Conservation (phyloP, 1,140 invertebrate species). For the Eufriesea mexicana region DNA sequence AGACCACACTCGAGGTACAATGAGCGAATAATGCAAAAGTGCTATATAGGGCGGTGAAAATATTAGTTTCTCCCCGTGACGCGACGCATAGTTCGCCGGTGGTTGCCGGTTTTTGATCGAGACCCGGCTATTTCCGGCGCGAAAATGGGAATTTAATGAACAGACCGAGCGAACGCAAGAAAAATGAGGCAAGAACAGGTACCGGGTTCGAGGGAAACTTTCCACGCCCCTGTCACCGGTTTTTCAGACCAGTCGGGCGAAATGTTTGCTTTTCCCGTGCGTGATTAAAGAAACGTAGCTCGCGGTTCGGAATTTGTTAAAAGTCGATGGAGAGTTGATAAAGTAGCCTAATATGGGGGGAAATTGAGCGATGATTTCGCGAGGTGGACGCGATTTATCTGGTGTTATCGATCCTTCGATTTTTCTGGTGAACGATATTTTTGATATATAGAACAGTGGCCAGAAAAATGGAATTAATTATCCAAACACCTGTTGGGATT, state of each 20-base stretch:
- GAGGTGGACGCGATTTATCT: background rate
- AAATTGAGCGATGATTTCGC: too few species aligned
- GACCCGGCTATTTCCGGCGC: background rate
- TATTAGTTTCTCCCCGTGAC: background rate
- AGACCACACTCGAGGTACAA: background rate
- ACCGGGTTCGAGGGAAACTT: background rate
- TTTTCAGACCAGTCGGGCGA: background rate
- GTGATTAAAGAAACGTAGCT: background rate
- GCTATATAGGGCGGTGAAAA: background rate
- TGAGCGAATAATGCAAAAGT: background rate
- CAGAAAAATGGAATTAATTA: too few species aligned
- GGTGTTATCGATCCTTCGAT: too few species aligned
- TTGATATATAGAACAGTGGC: too few species aligned
- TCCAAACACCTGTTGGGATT: too few species aligned
- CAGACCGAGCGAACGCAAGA: conserved; percentile 1
- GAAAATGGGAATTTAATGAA: conserved; percentile 42
- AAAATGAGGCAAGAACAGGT: background rate
- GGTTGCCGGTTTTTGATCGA: conserved; percentile 21
- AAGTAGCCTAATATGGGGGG: background rate
- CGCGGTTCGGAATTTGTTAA: background rate
- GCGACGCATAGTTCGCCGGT: background rate
- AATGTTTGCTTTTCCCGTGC: background rate
- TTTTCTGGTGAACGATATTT: too few species aligned
- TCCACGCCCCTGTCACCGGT: background rate
- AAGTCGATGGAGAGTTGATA: too few species aligned